These are phyloP conservation scores for Nyctibius grandis DNA, from an alignment of 2,797 vertebrate genomes.

Conservation along the genomic window DNA sequence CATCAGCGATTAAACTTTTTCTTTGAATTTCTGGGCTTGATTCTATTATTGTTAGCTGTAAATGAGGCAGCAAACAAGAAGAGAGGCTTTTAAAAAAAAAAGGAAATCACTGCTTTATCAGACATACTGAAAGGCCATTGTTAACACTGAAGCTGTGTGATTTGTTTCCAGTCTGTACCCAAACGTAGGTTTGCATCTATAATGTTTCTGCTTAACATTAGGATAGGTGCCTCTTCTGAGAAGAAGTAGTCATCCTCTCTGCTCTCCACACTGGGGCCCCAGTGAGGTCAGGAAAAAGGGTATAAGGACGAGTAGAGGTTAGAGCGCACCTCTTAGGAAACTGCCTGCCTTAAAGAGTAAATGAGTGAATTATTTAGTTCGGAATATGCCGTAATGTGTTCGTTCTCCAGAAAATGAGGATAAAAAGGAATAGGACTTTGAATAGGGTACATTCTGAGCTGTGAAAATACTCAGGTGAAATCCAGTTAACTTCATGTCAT, in stretches of 20 bases:
- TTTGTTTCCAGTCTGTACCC: neutral
- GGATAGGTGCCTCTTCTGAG: neutral
- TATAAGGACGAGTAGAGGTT: neutral
- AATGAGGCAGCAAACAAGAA: conserved; percentile 43
- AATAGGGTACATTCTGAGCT: neutral
- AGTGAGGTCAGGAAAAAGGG: neutral
- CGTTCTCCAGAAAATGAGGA: neutral
- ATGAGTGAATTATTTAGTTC: neutral
- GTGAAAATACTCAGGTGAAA: neutral
- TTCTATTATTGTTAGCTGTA: conserved; percentile 27
- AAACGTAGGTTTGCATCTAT: neutral
- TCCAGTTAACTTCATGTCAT: neutral
- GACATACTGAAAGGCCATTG: conserved; percentile 26
- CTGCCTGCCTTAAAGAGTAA: neutral
- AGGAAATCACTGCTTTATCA: neutral
- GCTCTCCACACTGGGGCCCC: neutral
- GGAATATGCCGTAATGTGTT: neutral
- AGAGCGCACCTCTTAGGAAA: neutral
- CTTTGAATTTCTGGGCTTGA: conserved; percentile 35
- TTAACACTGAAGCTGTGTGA: neutral
- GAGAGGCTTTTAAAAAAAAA: neutral
- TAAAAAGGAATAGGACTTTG: neutral
- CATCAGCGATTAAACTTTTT: conserved; percentile 27
- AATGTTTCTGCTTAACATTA: neutral
- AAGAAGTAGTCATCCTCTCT: neutral